Evolutionary conservation across 2,888 invertebrate genomes (phyloP), one percentile per base, ranked within the genome.

Genomic region (Automeris io): DNA sequence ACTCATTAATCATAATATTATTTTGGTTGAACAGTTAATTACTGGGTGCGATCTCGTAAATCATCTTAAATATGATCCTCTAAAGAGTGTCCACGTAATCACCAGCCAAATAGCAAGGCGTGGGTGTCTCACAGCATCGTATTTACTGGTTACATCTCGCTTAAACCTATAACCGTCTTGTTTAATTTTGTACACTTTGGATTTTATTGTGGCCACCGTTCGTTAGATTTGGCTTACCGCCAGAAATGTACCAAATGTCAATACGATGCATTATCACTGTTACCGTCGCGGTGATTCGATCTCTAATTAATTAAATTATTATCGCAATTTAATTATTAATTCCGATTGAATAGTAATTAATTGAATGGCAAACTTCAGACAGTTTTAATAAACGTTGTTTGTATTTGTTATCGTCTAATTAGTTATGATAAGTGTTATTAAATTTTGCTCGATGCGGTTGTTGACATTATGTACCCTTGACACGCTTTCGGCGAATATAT

Each of bases 231-330:
- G 85, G 83, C 79, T 40, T 37, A 8, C 44, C 52, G 80, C 85
- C 85, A 83, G 51, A 66, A 5, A 51, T 64, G 51, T 64, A 66
- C 70, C 60, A 82, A 85, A 85, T 85, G 85, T 85, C 85, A 83
- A 83, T 82, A 80, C 76, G 71, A 72, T 75, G 76, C 78, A 78
- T 72, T 79, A 79, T 78, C 71, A 64, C 71, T 63, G 69, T 68
- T 62, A 63, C 71, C 51, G 61, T 51, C 54, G 60, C 37, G 42
- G 43, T 42, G 57, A 41, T 53, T 60, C 51, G 51, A 62, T 54
- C 60, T 51, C 46, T 18, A 40, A 49, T 53, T 51, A 9, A 24
- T 22, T 31, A 49, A 56, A 55, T 56, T 8, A 26, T 29, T 16
- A 16, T 29, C 13, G n/a, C 12, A 8, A 21, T 11, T 5, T 9